Evolutionary conservation across 1,140 invertebrate species (phyloP), one percentile per base, ranked within the genome.

Genomic region (Drosophila fuyamai): DNA sequence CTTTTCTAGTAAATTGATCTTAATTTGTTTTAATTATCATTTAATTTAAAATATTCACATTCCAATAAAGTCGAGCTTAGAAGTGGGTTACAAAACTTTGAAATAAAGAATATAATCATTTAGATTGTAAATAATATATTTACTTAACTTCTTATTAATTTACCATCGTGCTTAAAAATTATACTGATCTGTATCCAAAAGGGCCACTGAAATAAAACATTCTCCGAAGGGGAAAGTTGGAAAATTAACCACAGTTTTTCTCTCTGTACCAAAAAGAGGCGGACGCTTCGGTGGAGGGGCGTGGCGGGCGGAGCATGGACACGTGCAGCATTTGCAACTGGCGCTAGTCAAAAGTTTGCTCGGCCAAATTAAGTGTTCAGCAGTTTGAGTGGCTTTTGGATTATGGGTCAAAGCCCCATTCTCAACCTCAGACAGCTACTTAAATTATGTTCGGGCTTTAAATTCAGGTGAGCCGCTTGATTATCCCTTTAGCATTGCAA

Each of bases 361-460:
- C 61, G 65, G 59, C 74, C 71, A 83, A 83, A 76, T 83, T 83
- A 78, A 82, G 80, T 83, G 76, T 60, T 74, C 32, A 59, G 68
- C 70, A 79, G 46, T 66, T 66, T 66, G 76, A 79, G 70, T 75
- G 75, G 65, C 78, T 76, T 63, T 51, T 46, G 61, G 29, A 62
- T 71, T 71, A 71, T 71, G 67, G 65, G 65, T 71, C 67, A 71
- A 16, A 71, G 47, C 47, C 47, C 36, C 5, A 23, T 14, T n/a
- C 43, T 16, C 12, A n/a, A 36, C 35, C 46, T 32, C 16, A 46
- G 14, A 44, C 23, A 55, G 50, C 43, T 48, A 67, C 67, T 71
- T 71, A 57, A 71, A 68, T 71, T 71, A 68, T 71, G 16, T 68
- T 68, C 32, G 14, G 67, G 16, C 35, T 35, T 71, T 71, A 71